Evolutionary conservation across 1,140 invertebrate genomes (phyloP).

Genomic region (Theocolax elegans): DNA sequence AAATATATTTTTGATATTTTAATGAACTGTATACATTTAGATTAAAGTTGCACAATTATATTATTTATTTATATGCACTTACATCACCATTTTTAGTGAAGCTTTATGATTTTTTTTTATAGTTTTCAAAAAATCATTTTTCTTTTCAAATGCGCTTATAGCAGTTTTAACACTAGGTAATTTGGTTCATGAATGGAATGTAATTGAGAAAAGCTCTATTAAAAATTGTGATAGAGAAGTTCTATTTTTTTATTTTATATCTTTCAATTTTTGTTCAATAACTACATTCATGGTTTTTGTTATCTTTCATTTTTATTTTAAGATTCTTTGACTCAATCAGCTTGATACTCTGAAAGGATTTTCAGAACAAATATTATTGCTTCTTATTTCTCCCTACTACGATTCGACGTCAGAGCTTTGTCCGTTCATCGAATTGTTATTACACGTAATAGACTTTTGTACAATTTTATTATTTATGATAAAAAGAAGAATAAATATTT

Average conservation of each 20-base stretch:
- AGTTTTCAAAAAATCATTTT: too few relatives aligned
- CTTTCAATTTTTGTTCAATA: not conserved
- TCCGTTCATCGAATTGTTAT: constrained; percentile 40
- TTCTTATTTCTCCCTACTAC: constrained; percentile 40
- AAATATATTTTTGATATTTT: constrained; percentile 42
- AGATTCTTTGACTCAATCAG: constrained; percentile 41
- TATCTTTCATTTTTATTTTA: constrained; percentile 42
- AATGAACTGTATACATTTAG: not conserved
- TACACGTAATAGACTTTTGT: constrained; percentile 42
- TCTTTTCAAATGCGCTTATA: too few relatives aligned
- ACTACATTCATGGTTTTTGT: constrained; percentile 33
- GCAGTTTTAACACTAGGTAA: too few relatives aligned
- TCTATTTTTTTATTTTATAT: constrained; percentile 23
- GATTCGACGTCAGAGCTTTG: constrained; percentile 39
- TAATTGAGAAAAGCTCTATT: constrained; percentile 31
- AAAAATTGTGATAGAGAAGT: constrained; percentile 36
- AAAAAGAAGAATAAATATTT: constrained; percentile 42
- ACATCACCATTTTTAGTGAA: constrained; percentile 37
- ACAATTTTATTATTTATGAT: constrained; percentile 38
- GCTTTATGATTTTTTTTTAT: constrained; percentile 15
- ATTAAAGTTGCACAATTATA: constrained; percentile 6
- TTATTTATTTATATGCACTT: constrained; percentile 20
- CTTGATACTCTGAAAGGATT: constrained; percentile 36
- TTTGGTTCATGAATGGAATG: too few relatives aligned
- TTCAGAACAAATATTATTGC: constrained; percentile 38